phyloP scores from a whole-genome alignment of 2,113 vertebrate species.

The Campylomormyrus tamandua region DNA sequence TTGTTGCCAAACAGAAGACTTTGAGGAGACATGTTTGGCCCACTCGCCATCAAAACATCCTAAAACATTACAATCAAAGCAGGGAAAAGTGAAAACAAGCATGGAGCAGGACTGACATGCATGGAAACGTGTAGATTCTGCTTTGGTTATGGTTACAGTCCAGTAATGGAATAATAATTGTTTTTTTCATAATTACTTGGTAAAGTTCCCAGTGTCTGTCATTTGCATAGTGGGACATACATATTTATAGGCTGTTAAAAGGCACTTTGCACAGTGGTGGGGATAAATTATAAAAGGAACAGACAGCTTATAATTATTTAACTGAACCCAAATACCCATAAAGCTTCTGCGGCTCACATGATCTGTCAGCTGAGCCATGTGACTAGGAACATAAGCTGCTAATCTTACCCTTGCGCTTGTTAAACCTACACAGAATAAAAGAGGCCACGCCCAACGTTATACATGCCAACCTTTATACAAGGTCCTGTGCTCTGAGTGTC shows the following conservation, averaged over 20 bases:
- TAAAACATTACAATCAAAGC: background rate
- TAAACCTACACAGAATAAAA: background rate
- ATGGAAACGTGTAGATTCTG: background rate
- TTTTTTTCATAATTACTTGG: constrained; percentile 21
- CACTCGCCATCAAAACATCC: background rate
- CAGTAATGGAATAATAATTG: constrained; percentile 16
- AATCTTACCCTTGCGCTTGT: background rate
- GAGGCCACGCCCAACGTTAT: background rate
- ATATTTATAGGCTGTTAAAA: constrained; percentile 30
- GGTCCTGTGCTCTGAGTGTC: background rate
- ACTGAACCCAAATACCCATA: constrained; percentile 7
- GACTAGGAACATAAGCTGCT: background rate
- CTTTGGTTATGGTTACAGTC: background rate
- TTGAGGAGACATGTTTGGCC: background rate
- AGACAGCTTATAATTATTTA: constrained; percentile 13
- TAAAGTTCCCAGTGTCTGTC: constrained; percentile 15
- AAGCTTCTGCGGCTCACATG: background rate
- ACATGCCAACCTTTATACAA: background rate
- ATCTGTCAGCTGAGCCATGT: background rate
- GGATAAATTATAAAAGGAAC: constrained; percentile 18
- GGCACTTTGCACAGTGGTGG: background rate
- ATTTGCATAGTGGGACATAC: constrained; percentile 14
- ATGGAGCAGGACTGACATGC: no score
- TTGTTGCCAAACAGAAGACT: background rate
- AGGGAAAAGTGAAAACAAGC: background rate